phyloP scores from a whole-genome alignment of 2,113 vertebrate species.

The Paradoxurus hermaphroditus region DNA sequence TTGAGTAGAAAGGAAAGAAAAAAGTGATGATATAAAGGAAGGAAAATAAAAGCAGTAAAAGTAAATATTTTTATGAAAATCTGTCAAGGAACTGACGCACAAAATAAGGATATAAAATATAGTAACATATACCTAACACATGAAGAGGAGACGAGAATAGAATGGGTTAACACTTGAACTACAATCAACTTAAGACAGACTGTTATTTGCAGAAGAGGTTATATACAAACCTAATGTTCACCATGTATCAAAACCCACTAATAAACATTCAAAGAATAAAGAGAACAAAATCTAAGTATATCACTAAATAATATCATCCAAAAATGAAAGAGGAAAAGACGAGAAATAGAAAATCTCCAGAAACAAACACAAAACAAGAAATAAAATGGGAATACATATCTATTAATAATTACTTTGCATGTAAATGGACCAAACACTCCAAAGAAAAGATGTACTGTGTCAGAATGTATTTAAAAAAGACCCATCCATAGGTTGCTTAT shows the following conservation, averaged over 20 bases:
- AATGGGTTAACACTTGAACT: not conserved
- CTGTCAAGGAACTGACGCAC: not conserved
- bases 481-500: no score
- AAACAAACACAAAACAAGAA: not conserved
- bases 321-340: not conserved
- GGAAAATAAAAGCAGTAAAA: not conserved
- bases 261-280: not conserved
- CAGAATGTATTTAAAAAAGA: not conserved
- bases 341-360: not conserved
- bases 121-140: not conserved
- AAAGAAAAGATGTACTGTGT: not conserved
- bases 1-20: not conserved
- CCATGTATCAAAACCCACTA: not conserved
- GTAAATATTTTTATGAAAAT: not conserved
- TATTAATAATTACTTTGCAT: not conserved
- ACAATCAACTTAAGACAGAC: not conserved
- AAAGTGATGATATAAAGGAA: not conserved
- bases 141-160: not conserved
- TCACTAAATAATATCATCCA: not conserved
- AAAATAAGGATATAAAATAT: not conserved
- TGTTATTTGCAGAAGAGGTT: not conserved
- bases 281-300: not conserved
- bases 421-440: not conserved
- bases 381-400: not conserved
- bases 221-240: not conserved